These are phyloP conservation scores for Pseudoatta argentina DNA, from an alignment of 1,140 invertebrate species.

Conservation along the genomic window DNA sequence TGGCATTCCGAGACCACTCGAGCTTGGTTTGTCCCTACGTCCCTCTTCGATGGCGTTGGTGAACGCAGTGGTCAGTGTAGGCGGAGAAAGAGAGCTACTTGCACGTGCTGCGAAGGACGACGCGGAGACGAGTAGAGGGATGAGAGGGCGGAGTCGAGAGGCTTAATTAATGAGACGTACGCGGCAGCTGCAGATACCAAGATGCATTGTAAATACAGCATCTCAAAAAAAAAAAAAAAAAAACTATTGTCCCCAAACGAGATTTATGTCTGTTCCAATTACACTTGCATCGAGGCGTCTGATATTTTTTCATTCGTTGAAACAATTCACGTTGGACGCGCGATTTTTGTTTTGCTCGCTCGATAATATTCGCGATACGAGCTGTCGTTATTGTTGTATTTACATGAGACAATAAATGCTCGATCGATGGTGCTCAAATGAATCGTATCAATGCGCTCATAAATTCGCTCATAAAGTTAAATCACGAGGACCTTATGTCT, in stretches of 20 bases:
- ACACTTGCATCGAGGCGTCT: constrained; percentile 70
- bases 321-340: constrained; percentile 75
- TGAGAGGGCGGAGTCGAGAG: constrained; percentile 69
- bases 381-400: constrained; percentile 73
- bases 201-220: constrained; percentile 83
- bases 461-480: constrained; percentile 19
- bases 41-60: constrained; percentile 20
- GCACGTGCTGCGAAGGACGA: constrained; percentile 50
- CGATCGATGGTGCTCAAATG: constrained; percentile 8
- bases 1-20: neutral
- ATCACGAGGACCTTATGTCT: neutral
- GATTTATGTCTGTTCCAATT: constrained; percentile 84
- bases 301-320: constrained; percentile 71
- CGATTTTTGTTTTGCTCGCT: constrained; percentile 35
- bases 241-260: constrained; percentile 83
- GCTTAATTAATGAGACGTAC: constrained; percentile 86
- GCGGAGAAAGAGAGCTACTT: constrained; percentile 53
- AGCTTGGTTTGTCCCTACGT: neutral
- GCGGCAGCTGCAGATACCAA: constrained; percentile 84
- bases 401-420: constrained; percentile 75
- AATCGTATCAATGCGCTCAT: constrained; percentile 73
- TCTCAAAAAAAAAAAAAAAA: constrained; percentile 77
- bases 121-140: constrained; percentile 40
- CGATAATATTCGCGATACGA: constrained; percentile 66
- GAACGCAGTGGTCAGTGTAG: constrained; percentile 46